These are phyloP conservation scores for Rhopalosiphum padi DNA, from an alignment of 1,140 invertebrate species.

Conservation along the genomic window DNA sequence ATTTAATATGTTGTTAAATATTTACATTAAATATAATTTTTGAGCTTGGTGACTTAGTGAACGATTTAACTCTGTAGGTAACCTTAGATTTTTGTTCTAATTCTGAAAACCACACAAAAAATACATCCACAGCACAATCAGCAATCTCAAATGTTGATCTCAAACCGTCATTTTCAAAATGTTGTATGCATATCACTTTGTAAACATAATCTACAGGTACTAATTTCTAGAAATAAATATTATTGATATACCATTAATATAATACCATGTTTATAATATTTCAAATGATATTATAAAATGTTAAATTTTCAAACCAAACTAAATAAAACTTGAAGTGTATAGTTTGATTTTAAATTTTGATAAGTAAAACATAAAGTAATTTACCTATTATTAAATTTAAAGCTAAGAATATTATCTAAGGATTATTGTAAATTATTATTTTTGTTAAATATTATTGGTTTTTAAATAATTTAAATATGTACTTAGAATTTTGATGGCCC, in stretches of 20 bases:
- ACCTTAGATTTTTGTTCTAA: background rate
- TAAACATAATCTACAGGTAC: background rate
- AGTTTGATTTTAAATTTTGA: background rate
- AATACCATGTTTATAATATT: background rate
- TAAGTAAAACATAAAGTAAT: too few relatives aligned
- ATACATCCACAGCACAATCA: background rate
- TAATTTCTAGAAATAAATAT: slow-evolving; percentile 14
- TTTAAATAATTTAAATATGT: too few relatives aligned
- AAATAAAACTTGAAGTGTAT: background rate
- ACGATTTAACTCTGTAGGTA: slow-evolving; percentile 17
- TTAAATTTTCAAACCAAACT: background rate
- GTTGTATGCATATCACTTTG: background rate
- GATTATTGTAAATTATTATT: too few relatives aligned
- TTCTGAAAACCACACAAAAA: slow-evolving; percentile 9
- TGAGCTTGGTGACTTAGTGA: background rate
- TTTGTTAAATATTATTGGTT: too few relatives aligned
- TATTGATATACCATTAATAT: background rate
- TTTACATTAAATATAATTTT: slow-evolving; percentile 26
- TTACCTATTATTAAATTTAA: too few relatives aligned
- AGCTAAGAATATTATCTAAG: too few relatives aligned
- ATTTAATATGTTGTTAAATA: background rate
- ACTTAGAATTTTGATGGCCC: too few relatives aligned
- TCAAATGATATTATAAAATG: background rate
- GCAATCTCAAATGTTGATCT: slow-evolving; percentile 30
- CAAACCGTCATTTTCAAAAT: background rate